These are phyloP conservation scores for Colletes latitarsis DNA, from an alignment of 1,140 invertebrate species.

Conservation along the genomic window DNA sequence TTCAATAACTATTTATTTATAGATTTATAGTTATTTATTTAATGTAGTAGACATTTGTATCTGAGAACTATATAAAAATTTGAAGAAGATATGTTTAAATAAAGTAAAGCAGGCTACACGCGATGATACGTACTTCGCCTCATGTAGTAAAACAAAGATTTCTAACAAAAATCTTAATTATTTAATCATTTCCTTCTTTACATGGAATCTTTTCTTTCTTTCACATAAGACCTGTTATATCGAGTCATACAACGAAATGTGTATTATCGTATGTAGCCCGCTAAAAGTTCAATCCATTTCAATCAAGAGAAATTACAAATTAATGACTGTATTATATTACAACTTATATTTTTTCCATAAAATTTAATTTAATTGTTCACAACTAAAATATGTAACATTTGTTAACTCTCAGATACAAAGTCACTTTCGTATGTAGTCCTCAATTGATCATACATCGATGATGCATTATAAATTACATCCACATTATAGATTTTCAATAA, in stretches of 20 bases:
- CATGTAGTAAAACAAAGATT: too few species aligned
- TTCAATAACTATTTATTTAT: conserved; percentile 54
- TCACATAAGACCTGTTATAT: too few species aligned
- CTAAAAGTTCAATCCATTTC: background rate
- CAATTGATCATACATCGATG: conserved; percentile 46
- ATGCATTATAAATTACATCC: conserved; percentile 18
- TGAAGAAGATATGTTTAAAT: background rate
- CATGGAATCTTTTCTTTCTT: too few species aligned
- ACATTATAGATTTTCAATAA: conserved; percentile 53
- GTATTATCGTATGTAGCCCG: too few species aligned
- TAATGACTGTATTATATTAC: background rate
- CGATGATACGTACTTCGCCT: too few species aligned
- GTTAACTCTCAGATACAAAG: conserved; percentile 60
- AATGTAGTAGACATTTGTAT: conserved; percentile 46
- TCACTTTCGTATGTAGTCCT: conserved; percentile 11
- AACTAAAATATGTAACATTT: conserved; percentile 8
- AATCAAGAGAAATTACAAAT: background rate
- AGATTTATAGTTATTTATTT: conserved; percentile 33
- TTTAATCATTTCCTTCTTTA: too few species aligned
- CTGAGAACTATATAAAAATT: conserved; percentile 48
- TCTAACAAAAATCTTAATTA: too few species aligned
- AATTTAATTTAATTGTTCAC: background rate
- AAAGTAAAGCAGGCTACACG: too few species aligned
- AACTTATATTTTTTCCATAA: background rate
- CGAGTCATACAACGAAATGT: too few species aligned